Conservation (phyloP, 2,888 invertebrate species). For the Dryocosmus kuriphilus region DNA sequence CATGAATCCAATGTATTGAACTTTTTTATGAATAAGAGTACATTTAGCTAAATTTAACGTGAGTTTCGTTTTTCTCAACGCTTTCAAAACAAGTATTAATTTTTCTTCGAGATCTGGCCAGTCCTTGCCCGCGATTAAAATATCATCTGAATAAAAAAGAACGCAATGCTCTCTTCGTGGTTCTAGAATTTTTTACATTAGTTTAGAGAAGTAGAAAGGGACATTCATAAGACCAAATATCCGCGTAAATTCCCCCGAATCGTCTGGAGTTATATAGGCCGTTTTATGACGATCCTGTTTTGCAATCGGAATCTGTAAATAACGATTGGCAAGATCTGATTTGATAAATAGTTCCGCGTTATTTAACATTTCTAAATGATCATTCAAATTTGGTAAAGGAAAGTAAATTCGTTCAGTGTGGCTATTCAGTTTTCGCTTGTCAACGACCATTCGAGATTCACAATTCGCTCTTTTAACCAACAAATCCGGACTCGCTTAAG, state of each 20-base stretch:
- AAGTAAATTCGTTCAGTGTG: slow-evolving; percentile 43
- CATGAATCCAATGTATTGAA: background rate
- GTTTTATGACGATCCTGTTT: too few relatives aligned
- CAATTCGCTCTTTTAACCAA: too few relatives aligned
- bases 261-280: too few relatives aligned
- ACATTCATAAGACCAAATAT: slow-evolving; percentile 63
- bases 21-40: background rate
- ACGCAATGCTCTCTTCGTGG: slow-evolving; percentile 51
- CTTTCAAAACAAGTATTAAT: too few relatives aligned
- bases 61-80: too few relatives aligned
- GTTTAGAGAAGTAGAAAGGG: slow-evolving; percentile 50
- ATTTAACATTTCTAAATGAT: slow-evolving; percentile 22
- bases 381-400: slow-evolving; percentile 46
- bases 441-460: slow-evolving; percentile 33
- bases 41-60: too few relatives aligned
- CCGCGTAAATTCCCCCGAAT: too few relatives aligned
- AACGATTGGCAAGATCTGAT: slow-evolving; percentile 44
- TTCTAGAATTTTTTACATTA: background rate
- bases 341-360: slow-evolving; percentile 38
- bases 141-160: slow-evolving; percentile 64
- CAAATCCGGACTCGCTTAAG: too few relatives aligned
- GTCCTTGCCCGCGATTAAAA: too few relatives aligned
- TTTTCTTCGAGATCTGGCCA: too few relatives aligned
- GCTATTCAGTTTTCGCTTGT: slow-evolving; percentile 38
- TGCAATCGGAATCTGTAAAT: slow-evolving; percentile 46